Conservation (phyloP, 2,888 invertebrate species). For the Ormia ochracea region DNA sequence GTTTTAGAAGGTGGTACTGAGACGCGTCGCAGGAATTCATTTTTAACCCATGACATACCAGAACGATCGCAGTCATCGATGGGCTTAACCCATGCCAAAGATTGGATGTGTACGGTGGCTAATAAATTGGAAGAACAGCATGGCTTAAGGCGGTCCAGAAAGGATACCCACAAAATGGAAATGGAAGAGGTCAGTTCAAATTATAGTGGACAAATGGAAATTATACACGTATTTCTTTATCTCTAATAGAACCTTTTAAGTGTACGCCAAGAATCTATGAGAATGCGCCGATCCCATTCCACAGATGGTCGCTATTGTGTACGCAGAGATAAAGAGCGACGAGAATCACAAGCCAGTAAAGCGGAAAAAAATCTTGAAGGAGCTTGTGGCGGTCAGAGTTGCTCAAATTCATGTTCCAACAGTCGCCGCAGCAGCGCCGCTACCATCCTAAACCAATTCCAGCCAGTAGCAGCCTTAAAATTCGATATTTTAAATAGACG, state of each 20-base stretch:
- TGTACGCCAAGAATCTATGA: conserved; percentile 68
- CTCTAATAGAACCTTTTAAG: conserved; percentile 68
- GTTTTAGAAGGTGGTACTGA: conserved; percentile 69
- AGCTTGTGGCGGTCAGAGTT: conserved; percentile 41
- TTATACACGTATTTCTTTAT: neutral
- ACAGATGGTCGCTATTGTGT: conserved; percentile 72
- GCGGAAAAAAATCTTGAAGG: neutral
- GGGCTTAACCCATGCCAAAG: conserved; percentile 70
- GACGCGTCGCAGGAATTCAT: conserved; percentile 67
- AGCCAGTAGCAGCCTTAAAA: conserved; percentile 57
- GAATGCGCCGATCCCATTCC: conserved; percentile 72
- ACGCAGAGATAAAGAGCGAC: conserved; percentile 41
- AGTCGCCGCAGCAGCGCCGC: conserved; percentile 34
- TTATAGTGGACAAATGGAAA: neutral
- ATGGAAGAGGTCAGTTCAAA: conserved; percentile 68
- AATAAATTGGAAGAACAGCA: conserved; percentile 74
- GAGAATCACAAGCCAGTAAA: neutral
- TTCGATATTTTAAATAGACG: conserved; percentile 50
- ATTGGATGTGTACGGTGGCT: conserved; percentile 69
- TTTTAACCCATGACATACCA: conserved; percentile 68
- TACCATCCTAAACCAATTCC: neutral
- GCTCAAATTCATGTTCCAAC: neutral
- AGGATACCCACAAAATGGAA: conserved; percentile 65
- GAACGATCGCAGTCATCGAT: conserved; percentile 75
- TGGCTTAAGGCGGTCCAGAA: conserved; percentile 67